A percentile compares a stretch with the other conserved stretches of the same genome.
These are phyloP conservation scores for Merluccius polli DNA, from an alignment of 2,797 vertebrate species.

Conservation along the genomic window DNA sequence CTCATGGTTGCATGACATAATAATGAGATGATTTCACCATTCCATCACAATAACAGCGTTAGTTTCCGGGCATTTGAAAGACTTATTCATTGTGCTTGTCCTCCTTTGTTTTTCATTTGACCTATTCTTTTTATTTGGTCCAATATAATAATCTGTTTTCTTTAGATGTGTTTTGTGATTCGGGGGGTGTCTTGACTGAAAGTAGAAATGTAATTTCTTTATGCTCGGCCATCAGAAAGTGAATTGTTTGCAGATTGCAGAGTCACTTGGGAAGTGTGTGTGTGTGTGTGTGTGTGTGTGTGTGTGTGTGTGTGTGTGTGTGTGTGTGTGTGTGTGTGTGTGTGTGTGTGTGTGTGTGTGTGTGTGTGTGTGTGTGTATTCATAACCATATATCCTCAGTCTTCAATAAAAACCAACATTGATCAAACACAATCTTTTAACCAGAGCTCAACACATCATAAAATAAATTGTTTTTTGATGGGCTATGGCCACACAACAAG, in stretches of 20 bases:
- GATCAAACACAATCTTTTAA: conserved; percentile 35
- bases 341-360: neutral
- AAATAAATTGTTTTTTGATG: conserved; percentile 35
- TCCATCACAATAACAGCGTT: conserved; percentile 45
- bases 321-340: neutral
- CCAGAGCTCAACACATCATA: conserved; percentile 33
- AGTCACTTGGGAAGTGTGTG: neutral
- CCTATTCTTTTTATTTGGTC: conserved; percentile 35
- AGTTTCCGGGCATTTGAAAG: conserved; percentile 44
- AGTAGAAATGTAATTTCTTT: neutral
- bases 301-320: conserved; percentile 3
- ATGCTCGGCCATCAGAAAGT: neutral
- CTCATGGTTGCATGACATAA: conserved; percentile 36
- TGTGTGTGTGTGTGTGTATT: conserved; percentile 1
- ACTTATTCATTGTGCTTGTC: conserved; percentile 27
- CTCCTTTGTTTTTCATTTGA: conserved; percentile 25
- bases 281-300: conserved; percentile 4
- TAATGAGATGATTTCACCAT: conserved; percentile 36
- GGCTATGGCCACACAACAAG: neutral
- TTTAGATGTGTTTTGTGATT: neutral
- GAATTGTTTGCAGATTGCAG: neutral
- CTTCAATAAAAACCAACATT: conserved; percentile 16
- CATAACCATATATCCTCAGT: neutral
- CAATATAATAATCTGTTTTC: conserved; percentile 8
- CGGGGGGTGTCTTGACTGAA: neutral